Evolutionary conservation across 2,888 invertebrate genomes (phyloP).

Genomic region (Imbricaverruca yamaguchii): DNA sequence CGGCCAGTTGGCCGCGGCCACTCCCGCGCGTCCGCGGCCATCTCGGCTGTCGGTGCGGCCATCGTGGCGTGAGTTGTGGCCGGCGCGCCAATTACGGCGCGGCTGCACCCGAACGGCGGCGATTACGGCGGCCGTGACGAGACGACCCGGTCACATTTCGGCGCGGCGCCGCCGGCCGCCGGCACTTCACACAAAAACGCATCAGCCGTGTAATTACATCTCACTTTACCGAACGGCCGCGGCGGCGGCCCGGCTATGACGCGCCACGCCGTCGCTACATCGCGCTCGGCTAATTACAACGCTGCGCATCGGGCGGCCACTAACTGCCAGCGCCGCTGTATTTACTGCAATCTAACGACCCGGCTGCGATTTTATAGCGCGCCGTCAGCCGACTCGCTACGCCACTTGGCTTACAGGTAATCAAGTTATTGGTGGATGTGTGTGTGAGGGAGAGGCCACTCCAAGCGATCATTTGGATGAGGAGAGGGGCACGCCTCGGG

Average conservation of each 20-base stretch:
- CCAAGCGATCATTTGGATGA: too few species aligned
- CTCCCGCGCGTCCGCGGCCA: neutral
- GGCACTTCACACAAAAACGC: conserved; percentile 8
- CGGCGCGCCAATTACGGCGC: neutral
- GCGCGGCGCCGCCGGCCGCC: too few species aligned
- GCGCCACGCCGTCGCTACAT: neutral
- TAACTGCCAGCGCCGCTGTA: neutral
- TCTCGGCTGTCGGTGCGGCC: conserved; percentile 4
- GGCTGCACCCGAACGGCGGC: neutral
- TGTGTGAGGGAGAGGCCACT: too few species aligned
- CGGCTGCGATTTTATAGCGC: neutral
- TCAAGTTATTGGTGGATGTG: conserved; percentile 16
- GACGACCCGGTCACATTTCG: too few species aligned
- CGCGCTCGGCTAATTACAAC: conserved; percentile 12
- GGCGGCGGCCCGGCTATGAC: neutral
- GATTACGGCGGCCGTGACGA: neutral
- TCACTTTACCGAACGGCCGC: conserved; percentile 15
- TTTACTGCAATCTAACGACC: conserved; percentile 12
- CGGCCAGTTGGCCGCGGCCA: too few species aligned
- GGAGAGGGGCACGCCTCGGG: neutral
- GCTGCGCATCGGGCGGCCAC: neutral
- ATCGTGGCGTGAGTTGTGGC: conserved; percentile 16
- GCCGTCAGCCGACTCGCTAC: too few species aligned
- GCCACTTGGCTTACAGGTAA: neutral
- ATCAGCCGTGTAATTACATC: conserved; percentile 14